phyloP scores from a whole-genome alignment of 2,888 invertebrate genomes.

The Synergus umbraculus region DNA sequence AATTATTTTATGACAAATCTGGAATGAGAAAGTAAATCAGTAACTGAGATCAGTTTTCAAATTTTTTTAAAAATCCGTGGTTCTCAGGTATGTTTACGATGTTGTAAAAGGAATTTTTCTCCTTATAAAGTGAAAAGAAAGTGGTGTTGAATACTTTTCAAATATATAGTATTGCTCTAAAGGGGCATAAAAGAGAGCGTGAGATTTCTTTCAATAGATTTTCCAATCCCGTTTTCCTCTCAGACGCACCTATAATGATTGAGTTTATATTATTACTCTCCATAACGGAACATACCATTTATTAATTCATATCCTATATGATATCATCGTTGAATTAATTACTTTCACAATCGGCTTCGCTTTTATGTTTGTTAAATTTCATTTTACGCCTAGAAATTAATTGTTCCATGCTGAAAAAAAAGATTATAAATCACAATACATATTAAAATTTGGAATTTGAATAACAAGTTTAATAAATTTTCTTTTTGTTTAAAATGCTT shows the following conservation, averaged over 20 bases:
- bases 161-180: slow-evolving; percentile 24
- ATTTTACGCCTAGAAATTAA: not conserved
- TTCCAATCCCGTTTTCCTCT: slow-evolving; percentile 2
- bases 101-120: slow-evolving; percentile 28
- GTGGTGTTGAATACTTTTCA: slow-evolving; percentile 17
- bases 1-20: not conserved
- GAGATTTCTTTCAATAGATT: slow-evolving; percentile 40
- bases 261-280: slow-evolving; percentile 7
- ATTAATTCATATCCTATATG: too few relatives aligned
- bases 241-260: slow-evolving; percentile 22
- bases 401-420: too few relatives aligned
- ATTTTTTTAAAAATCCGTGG: not conserved
- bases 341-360: not conserved
- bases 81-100: slow-evolving; percentile 7
- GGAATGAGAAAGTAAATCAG: not conserved
- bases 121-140: slow-evolving; percentile 39
- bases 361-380: not conserved
- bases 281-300: slow-evolving; percentile 4
- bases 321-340: not conserved
- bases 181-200: slow-evolving; percentile 35
- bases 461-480: too few relatives aligned
- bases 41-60: not conserved
- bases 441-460: not conserved
- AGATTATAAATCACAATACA: too few relatives aligned
- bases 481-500: too few relatives aligned